These are phyloP conservation scores for Plagiodera versicolora DNA, from an alignment of 2,888 invertebrate genomes.

Conservation along the genomic window DNA sequence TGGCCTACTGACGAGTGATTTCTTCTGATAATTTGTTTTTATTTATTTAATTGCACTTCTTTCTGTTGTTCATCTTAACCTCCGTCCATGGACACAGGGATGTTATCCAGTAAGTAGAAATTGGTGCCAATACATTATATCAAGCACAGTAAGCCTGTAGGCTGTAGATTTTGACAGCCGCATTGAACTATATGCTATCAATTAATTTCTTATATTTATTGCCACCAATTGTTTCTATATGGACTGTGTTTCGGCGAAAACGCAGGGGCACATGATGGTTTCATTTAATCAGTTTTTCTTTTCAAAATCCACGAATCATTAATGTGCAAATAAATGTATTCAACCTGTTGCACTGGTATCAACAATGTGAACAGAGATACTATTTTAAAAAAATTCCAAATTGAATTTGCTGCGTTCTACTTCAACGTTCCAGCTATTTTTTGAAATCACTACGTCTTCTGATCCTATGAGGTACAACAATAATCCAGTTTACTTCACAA, in stretches of 20 bases:
- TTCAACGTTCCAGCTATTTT: no score
- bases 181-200: not conserved
- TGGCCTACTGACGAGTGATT: constrained; percentile 36
- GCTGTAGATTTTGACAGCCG: constrained; percentile 18
- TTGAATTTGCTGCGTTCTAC: no score
- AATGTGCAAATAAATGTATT: constrained; percentile 11
- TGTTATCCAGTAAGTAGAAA: constrained; percentile 72
- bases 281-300: constrained; percentile 25
- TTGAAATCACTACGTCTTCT: no score
- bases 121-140: constrained; percentile 12
- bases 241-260: constrained; percentile 42
- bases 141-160: constrained; percentile 12
- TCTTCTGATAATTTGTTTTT: constrained; percentile 29
- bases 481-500: no score
- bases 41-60: constrained; percentile 66
- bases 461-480: no score
- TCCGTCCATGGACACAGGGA: constrained; percentile 65
- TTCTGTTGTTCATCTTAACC: constrained; percentile 64
- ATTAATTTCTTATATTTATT: constrained; percentile 15
- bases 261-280: constrained; percentile 13
- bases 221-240: constrained; percentile 23
- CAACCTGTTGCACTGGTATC: no score
- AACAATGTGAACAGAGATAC: no score
- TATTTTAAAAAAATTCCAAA: no score
- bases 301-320: constrained; percentile 11